These are phyloP conservation scores for Apodemia hepburni DNA, from an alignment of 2,888 invertebrate genomes.

Conservation along the genomic window DNA sequence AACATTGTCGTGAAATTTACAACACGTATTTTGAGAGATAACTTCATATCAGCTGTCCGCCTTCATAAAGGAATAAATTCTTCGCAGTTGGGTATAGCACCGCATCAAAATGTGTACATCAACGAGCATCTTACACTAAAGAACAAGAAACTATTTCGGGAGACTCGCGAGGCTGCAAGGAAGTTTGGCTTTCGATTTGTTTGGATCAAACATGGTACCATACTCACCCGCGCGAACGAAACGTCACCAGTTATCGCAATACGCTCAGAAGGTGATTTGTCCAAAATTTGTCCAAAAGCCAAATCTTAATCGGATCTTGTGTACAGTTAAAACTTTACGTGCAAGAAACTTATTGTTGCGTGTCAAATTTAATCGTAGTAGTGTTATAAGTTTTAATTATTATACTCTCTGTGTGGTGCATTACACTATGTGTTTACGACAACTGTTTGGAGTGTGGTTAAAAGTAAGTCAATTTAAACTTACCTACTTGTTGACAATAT, in stretches of 20 bases:
- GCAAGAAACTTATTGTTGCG: not conserved
- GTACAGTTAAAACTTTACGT: not conserved
- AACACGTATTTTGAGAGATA: conserved; percentile 21
- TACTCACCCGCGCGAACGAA: not conserved
- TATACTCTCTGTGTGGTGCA: not conserved
- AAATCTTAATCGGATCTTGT: not conserved
- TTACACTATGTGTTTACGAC: conserved; percentile 13
- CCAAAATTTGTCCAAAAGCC: conserved; percentile 5
- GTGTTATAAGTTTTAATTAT: not conserved
- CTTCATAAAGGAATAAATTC: conserved; percentile 17
- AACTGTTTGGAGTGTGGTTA: too few species aligned
- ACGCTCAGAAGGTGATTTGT: conserved; percentile 2
- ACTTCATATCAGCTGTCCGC: conserved; percentile 23
- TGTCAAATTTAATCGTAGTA: not conserved
- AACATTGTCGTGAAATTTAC: conserved; percentile 23
- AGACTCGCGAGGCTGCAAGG: not conserved
- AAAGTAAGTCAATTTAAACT: too few species aligned
- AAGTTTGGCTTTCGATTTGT: not conserved
- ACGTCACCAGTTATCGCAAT: conserved; percentile 10
- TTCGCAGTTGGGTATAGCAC: not conserved
- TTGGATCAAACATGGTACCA: conserved; percentile 11
- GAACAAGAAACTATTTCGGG: conserved; percentile 15
- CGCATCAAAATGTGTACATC: not conserved
- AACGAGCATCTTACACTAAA: not conserved
- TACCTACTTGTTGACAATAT: too few species aligned